Evolutionary conservation across 2,888 invertebrate genomes (phyloP).

Genomic region (Hyposoter dolosus): DNA sequence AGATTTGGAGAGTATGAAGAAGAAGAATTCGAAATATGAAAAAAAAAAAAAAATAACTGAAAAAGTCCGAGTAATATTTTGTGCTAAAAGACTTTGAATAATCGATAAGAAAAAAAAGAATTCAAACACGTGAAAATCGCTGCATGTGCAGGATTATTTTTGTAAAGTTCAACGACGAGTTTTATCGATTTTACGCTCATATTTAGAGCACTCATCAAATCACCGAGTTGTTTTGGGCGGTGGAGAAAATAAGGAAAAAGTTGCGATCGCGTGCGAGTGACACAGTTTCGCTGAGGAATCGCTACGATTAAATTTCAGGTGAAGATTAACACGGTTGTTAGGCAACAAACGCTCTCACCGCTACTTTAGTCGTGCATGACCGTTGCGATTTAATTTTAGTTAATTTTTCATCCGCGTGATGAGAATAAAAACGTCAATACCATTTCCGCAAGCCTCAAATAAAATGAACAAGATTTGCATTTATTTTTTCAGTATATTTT

Average conservation of each 20-base stretch:
- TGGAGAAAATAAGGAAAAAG: not conserved
- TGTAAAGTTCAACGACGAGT: conserved; percentile 15
- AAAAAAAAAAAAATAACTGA: not conserved
- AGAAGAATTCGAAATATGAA: conserved; percentile 5
- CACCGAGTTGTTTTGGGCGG: conserved; percentile 17
- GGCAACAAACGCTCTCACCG: conserved; percentile 35
- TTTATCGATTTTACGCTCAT: not conserved
- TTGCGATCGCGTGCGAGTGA: conserved; percentile 35
- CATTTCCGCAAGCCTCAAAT: not conserved
- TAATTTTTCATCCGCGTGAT: conserved; percentile 4
- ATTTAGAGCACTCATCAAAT: conserved; percentile 26
- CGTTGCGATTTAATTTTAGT: conserved; percentile 18
- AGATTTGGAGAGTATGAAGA: not conserved
- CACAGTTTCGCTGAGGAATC: conserved; percentile 28
- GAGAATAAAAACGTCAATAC: not conserved
- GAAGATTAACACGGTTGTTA: conserved; percentile 41
- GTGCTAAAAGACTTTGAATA: not conserved
- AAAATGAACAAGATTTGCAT: not conserved
- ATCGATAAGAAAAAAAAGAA: not conserved
- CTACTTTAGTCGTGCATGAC: conserved; percentile 10
- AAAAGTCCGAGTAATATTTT: not conserved
- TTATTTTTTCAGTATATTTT: not conserved
- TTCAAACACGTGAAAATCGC: not conserved
- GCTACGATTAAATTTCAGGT: conserved; percentile 15
- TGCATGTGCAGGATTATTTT: not conserved